phyloP scores from a whole-genome alignment of 2,888 invertebrate genomes.

The Orchesellides sinensis region DNA sequence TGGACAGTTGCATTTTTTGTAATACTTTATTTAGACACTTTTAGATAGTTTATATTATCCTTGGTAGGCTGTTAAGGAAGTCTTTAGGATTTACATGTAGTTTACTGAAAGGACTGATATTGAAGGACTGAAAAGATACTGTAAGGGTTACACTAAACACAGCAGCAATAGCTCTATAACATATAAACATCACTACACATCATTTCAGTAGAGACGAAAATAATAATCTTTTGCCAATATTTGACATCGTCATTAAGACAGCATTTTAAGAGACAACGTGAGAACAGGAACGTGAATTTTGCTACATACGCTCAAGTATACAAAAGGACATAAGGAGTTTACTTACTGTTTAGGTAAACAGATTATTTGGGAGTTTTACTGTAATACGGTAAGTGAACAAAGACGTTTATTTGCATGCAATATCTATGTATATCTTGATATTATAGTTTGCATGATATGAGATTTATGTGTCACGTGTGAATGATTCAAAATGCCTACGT shows the following conservation, averaged over 20 bases:
- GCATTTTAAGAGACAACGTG: background rate
- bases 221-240: background rate
- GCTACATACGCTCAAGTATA: background rate
- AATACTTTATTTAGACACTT: background rate
- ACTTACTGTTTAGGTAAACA: background rate
- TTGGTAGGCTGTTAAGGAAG: constrained; percentile 18
- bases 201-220: constrained; percentile 36
- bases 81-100: constrained; percentile 55
- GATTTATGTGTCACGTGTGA: no score
- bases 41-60: background rate
- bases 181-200: constrained; percentile 64
- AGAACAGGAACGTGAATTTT: constrained; percentile 24
- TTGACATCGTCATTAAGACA: background rate
- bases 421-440: no score
- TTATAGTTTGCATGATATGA: no score
- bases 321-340: background rate
- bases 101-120: constrained; percentile 66
- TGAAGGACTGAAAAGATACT: constrained; percentile 64
- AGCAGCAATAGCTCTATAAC: no score
- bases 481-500: no score
- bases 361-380: constrained; percentile 13
- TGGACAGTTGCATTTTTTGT: constrained; percentile 11
- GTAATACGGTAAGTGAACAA: constrained; percentile 18
- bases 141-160: constrained; percentile 63
- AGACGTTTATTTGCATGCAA: no score